Base-by-base conservation (phyloP, 2,888 invertebrate genomes). In the Venusia cambrica region DNA sequence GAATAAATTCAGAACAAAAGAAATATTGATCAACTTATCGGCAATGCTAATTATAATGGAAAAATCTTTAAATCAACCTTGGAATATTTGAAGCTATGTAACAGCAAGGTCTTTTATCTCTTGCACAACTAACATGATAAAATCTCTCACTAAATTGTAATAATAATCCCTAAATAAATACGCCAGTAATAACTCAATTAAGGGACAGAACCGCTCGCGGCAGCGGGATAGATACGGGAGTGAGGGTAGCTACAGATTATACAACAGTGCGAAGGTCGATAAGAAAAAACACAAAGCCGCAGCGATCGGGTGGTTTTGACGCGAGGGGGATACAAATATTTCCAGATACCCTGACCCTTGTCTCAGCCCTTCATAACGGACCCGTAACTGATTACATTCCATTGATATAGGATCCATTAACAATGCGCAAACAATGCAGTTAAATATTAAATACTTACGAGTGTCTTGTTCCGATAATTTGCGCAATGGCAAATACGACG, bases 181-280 rank as follows among this genome's bases (percentile, higher is more conserved):
- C 61, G 58, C 59, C 57, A 64, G 63, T 76, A 80, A 83, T 83
- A 83, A 83, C 80, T 83, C 75, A 79, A 84, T 84, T 84, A 83
- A 65, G 69, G 51, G 65, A 68, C 71, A 75, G 73, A 68, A 68
- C 65, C 65, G 64, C 77, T 74, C 55, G 64, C 57, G 62, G 62
- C 58, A 29, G 14, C 25, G 29, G 38, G 30, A 25, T 36, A 31
- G 51, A 70, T 66, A 69, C 58, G 59, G 55, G 60, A 63, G 57
- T 18, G 42, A 24, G 48, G 44, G 45, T 54, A n/a, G n/a, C n/a
- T n/a, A 46, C 36, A 39, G 56, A 22, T 14, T 3, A 26, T 9
- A 4, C 14, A 9, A 10, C 9, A 36, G 16, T 31, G 35, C 12
- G 30, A 31, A 35, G 31, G 27, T 41, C 29, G 66, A 74, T 68